Evolutionary conservation across 2,113 vertebrate genomes (phyloP), one percentile per base, ranked within the genome.

Genomic region (Pelusios castaneus): DNA sequence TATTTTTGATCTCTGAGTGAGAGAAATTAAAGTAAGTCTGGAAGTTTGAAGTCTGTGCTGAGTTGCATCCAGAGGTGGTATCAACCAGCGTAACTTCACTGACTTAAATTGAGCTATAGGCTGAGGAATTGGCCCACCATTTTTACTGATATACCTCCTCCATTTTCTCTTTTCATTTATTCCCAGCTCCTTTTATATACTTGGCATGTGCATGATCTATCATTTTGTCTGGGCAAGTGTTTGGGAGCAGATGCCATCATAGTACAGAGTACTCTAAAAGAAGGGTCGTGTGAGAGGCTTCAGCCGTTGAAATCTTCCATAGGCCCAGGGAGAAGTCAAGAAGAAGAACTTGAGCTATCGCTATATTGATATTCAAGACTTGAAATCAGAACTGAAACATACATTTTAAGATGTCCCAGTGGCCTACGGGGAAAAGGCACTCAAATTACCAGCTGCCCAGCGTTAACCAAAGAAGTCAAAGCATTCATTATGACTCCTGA

Each of bases 141-240:
- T 91, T 88, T 47, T 41, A 45, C 58, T 16, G 52, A 82, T 1
- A 9, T 25, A 1, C 34, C 21, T 1, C 6, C 47, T 82, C 51
- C 22, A 25, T 47, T 85, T 82, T 21, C 60, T 83, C 51, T 38
- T 43, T 67, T 60, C 73, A 51, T 47, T 77, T 60, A 58, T 81
- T 91, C 54, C 47, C 55, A 45, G 67, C 16, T 0, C 0, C 51
- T 89, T 91, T 43, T 67, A 5, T 49, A 78, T 55, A 10, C 38
- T 24, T 0, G 1, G 2, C n/a, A 5, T 43, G 2, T 6, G 79
- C 3, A 1, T 54, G 76, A 25, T 29, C 4, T 91, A 43, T 34
- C 84, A 67, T 81, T 34, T 31, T 14, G 10, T 87, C 58, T 80
- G 29, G 4, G 83, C 11, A 10, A 75, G 70, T 38, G 73, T 8